Evolutionary conservation across 2,888 invertebrate species (phyloP), one percentile per base, ranked within the genome.

Genomic region (Rhamphomyia laevipes): DNA sequence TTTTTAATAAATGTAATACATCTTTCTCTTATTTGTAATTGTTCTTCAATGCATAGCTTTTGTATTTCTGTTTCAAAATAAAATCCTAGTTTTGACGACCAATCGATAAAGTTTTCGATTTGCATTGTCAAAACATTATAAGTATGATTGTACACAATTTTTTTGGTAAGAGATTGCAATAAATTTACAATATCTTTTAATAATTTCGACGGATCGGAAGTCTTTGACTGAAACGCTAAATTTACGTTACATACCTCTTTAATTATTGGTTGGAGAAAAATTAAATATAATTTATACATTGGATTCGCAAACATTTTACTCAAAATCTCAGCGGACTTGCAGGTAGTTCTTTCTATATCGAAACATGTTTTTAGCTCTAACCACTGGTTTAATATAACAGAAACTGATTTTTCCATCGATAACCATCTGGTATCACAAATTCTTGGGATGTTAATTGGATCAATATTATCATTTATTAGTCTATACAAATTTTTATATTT

Each of bases 341-440:
- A 45, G 31, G 16, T 12, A 12, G 18, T 7, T 11, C 30, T 27
- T 35, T 18, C 33, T n/a, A n/a, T 35, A 11, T 6, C 11, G 18
- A 33, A 45, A 33, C 33, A 17, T 7, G 45, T 45, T 17, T 45
- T 27, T 9, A 45, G 23, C 27, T 45, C 45, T 4, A 45, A 11
- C 31, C 33, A 45, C 18, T 45, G 45, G 13, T 45, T 35, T 7
- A 15, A 38, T 4, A 45, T 37, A 21, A 33, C 10, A 1, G n/a
- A 15, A n/a, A 45, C 38, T 13, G 45, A 33, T 15, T 2, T 23
- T 27, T 45, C 45, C 11, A 60, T 61, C 9, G 58, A 57, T 6
- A 61, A 51, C 59, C 59, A 59, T 33, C 62, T 23, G 10, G 59
- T 61, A 18, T 33, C 13, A 47, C 53, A 56, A 10, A 50, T 46